Evolutionary conservation across 2,797 vertebrate genomes (phyloP).

Genomic region (Macropus fuliginosus): DNA sequence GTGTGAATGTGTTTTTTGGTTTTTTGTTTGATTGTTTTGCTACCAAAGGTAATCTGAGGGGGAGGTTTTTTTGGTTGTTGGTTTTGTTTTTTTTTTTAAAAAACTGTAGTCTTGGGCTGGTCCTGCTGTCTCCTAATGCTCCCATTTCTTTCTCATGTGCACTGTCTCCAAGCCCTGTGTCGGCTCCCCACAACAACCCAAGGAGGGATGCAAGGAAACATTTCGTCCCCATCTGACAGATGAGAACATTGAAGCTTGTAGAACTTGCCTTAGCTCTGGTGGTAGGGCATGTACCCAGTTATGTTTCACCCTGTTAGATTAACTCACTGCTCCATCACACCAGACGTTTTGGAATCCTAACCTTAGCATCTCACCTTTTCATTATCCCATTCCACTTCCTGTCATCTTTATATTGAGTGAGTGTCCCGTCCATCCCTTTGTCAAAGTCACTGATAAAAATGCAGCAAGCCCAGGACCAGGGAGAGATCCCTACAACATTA

Average conservation of each 20-base stretch:
- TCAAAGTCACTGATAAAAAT: not conserved
- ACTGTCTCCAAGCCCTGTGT: not conserved
- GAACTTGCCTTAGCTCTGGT: not conserved
- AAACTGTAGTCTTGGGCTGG: not conserved
- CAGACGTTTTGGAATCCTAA: not conserved
- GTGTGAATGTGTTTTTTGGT: constrained; percentile 18
- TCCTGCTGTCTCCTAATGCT: not conserved
- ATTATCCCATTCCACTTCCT: not conserved
- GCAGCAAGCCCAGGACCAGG: not conserved
- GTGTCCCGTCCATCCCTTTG: not conserved
- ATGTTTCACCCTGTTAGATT: not conserved
- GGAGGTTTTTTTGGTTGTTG: constrained; percentile 47
- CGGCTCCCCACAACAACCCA: not conserved
- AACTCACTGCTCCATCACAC: not conserved
- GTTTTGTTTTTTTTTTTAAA: constrained; percentile 70
- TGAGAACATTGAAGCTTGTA: not conserved
- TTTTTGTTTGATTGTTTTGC: constrained; percentile 33
- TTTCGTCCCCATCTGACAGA: not conserved
- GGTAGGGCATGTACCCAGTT: not conserved
- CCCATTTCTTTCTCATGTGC: not conserved
- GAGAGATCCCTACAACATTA: not conserved
- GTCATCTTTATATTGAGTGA: not conserved
- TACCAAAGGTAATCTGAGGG: constrained; percentile 79
- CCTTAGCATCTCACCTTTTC: not conserved
- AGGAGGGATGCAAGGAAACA: not conserved